Percentiles rank a stretch among this genome's conserved stretches.
Conservation (phyloP, 1,140 invertebrate species). For the Hylyphantes graminicola region DNA sequence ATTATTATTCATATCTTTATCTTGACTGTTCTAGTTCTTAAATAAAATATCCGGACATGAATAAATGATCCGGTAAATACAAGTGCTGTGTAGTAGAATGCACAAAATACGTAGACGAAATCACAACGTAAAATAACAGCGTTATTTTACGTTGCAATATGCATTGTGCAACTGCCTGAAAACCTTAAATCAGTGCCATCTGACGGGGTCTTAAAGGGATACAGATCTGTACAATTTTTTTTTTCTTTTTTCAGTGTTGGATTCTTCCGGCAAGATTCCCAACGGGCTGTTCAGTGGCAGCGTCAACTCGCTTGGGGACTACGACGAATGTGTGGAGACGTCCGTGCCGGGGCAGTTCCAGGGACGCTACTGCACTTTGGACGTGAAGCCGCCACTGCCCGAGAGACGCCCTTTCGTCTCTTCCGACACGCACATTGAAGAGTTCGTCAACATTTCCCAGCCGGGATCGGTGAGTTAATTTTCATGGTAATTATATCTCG, state of each 20-base stretch:
- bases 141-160: no score
- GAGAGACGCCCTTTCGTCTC: slow-evolving; percentile 15
- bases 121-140: no score
- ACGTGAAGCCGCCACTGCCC: slow-evolving; percentile 20
- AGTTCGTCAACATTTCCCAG: slow-evolving; percentile 39
- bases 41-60: no score
- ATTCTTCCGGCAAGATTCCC: slow-evolving; percentile 58
- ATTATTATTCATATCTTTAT: no score
- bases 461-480: slow-evolving; percentile 15
- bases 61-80: no score
- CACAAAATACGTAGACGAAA: no score
- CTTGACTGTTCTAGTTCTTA: no score
- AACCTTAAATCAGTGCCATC: no score
- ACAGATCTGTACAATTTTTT: background rate
- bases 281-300: slow-evolving; percentile 61
- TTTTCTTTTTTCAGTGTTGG: slow-evolving; percentile 61
- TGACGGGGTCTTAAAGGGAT: no score
- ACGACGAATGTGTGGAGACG: slow-evolving; percentile 62
- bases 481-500: background rate
- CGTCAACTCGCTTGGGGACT: slow-evolving; percentile 61
- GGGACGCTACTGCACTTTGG: slow-evolving; percentile 24
- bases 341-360: slow-evolving; percentile 17
- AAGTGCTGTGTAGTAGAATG: no score
- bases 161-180: no score
- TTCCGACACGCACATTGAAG: background rate